phyloP scores from a whole-genome alignment of 2,113 vertebrate species.

The Peromyscus californicus region DNA sequence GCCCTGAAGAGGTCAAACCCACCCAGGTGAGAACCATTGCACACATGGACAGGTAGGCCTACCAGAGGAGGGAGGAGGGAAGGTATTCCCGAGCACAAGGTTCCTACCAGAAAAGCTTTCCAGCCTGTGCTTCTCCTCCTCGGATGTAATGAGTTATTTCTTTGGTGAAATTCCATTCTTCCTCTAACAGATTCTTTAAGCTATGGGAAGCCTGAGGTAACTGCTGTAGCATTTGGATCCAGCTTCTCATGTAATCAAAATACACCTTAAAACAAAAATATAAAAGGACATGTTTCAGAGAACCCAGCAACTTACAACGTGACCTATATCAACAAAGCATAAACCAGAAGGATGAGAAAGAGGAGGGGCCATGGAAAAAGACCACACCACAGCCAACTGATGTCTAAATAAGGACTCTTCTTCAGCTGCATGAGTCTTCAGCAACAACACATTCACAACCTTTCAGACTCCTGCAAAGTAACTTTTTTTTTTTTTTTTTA shows the following conservation, averaged over 20 bases:
- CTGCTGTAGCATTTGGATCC: conserved; percentile 99
- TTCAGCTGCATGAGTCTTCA: neutral
- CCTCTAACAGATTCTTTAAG: conserved; percentile 98
- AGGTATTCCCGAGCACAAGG: neutral
- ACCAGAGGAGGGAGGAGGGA: neutral
- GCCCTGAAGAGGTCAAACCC: neutral
- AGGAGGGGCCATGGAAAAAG: accelerated
- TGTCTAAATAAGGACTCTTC: accelerated
- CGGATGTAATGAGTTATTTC: conserved; percentile 99
- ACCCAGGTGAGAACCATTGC: accelerated
- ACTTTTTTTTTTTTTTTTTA: neutral
- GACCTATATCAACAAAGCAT: neutral
- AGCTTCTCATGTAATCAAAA: conserved; percentile 99
- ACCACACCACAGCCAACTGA: accelerated
- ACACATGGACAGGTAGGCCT: accelerated
- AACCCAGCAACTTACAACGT: neutral
- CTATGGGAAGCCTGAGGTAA: conserved; percentile 99
- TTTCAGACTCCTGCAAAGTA: neutral
- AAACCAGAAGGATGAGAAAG: accelerated
- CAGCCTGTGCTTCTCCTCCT: conserved; percentile 98
- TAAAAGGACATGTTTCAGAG: conserved; percentile 32
- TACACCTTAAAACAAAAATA: conserved; percentile 92
- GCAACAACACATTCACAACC: neutral
- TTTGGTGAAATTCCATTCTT: conserved; percentile 99
- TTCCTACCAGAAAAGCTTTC: conserved; percentile 96